These are phyloP conservation scores for Parasteatoda tepidariorum DNA, from an alignment of 1,140 invertebrate genomes.

Conservation along the genomic window DNA sequence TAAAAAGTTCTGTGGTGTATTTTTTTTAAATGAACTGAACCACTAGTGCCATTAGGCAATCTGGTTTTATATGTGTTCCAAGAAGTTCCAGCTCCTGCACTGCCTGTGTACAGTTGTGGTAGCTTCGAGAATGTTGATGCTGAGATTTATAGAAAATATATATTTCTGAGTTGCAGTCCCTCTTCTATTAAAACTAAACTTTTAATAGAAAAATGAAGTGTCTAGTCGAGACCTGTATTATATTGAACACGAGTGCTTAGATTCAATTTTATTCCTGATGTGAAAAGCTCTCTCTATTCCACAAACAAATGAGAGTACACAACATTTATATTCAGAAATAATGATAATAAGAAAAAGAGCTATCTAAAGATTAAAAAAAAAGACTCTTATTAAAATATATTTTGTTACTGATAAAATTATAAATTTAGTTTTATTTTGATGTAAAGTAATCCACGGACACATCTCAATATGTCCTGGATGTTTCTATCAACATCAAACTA, in stretches of 20 bases:
- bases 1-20: conserved; percentile 24
- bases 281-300: conserved; percentile 14
- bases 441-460: no score
- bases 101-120: conserved; percentile 59
- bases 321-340: no score
- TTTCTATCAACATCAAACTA: no score
- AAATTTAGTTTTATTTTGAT: no score
- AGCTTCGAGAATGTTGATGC: conserved; percentile 54
- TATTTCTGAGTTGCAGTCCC: conserved; percentile 36
- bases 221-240: conserved; percentile 55
- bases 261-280: background rate
- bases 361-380: no score
- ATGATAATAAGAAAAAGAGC: no score
- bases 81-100: conserved; percentile 60
- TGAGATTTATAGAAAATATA: conserved; percentile 20
- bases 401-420: no score
- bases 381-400: no score
- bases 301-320: conserved; percentile 29
- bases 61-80: conserved; percentile 45
- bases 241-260: conserved; percentile 47
- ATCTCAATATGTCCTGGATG: no score
- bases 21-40: conserved; percentile 25
- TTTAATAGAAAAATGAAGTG: conserved; percentile 20
- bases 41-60: conserved; percentile 26
- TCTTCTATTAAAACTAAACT: conserved; percentile 37